Percentiles rank a stretch among this genome's conserved stretches.
Evolutionary conservation across 2,888 invertebrate genomes (phyloP).

Genomic region (Euclidia mi): DNA sequence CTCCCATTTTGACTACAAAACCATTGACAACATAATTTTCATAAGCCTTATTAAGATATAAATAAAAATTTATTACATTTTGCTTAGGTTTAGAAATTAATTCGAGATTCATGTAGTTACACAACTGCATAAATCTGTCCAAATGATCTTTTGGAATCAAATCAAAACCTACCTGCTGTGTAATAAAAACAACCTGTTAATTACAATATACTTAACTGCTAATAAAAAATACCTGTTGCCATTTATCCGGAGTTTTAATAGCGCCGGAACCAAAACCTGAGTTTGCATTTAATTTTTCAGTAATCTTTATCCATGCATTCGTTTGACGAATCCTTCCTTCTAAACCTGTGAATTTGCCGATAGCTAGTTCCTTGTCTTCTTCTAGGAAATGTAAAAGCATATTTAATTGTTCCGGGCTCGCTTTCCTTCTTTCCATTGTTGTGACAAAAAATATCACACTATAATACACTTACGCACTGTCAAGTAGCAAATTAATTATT

Average conservation of each 20-base stretch:
- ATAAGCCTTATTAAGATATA: too few species aligned
- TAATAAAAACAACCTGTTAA: too few species aligned
- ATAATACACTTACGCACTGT: neutral
- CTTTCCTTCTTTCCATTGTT: slow-evolving; percentile 68
- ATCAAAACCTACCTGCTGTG: too few species aligned
- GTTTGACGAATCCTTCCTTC: slow-evolving; percentile 75
- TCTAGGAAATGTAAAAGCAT: slow-evolving; percentile 76
- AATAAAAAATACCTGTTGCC: slow-evolving; percentile 72
- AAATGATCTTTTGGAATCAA: too few species aligned
- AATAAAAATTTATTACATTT: too few species aligned
- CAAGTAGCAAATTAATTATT: slow-evolving; percentile 7
- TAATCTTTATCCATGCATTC: slow-evolving; percentile 77
- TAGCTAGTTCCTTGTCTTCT: slow-evolving; percentile 74
- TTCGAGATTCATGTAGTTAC: too few species aligned
- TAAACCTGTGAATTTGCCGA: slow-evolving; percentile 73
- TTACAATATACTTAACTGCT: too few species aligned
- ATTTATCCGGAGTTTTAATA: slow-evolving; percentile 78
- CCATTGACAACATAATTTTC: too few species aligned
- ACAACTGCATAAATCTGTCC: too few species aligned
- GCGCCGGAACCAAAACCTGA: slow-evolving; percentile 78
- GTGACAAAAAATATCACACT: slow-evolving; percentile 31
- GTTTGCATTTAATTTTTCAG: slow-evolving; percentile 75
- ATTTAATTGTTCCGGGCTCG: slow-evolving; percentile 76
- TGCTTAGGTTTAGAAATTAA: too few species aligned
- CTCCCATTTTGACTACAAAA: too few species aligned